phyloP scores from a whole-genome alignment of 2,888 invertebrate species.

The Drymonia ruficornis region DNA sequence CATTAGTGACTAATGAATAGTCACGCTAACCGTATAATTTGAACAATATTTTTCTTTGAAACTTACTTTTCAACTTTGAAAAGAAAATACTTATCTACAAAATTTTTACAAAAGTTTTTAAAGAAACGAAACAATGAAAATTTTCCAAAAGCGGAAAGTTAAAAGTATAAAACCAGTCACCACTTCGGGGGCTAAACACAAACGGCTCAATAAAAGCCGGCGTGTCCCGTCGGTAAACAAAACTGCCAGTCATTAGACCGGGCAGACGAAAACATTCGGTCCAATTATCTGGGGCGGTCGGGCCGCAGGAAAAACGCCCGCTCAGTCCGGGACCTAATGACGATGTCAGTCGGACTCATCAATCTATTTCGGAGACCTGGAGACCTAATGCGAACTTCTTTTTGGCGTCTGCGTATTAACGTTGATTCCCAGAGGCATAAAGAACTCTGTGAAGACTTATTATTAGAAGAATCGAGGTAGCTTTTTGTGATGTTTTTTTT shows the following conservation, averaged over 20 bases:
- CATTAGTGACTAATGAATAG: too few relatives aligned
- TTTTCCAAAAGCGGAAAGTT: constrained; percentile 35
- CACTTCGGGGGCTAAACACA: constrained; percentile 62
- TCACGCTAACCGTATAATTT: background rate
- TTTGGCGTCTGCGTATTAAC: constrained; percentile 21
- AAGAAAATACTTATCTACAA: background rate
- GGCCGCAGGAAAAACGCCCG: constrained; percentile 64
- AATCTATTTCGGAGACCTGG: constrained; percentile 67
- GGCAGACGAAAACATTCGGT: constrained; percentile 75
- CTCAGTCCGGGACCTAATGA: constrained; percentile 72
- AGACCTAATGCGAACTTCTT: constrained; percentile 35
- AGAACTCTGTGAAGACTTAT: constrained; percentile 3
- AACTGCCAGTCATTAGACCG: constrained; percentile 80
- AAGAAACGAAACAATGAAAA: constrained; percentile 7
- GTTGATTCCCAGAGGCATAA: constrained; percentile 8
- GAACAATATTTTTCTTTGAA: background rate
- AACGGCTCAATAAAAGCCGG: constrained; percentile 76
- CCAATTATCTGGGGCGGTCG: constrained; percentile 71
- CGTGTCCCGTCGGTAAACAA: constrained; percentile 76
- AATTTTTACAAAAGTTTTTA: background rate
- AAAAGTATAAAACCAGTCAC: constrained; percentile 56
- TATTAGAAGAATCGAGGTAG: background rate
- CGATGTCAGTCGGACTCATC: constrained; percentile 76
- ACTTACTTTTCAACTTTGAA: background rate
- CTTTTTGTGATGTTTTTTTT: constrained; percentile 14